Conservation (phyloP, 2,797 vertebrate genomes). For the Onychomys arenicola region DNA sequence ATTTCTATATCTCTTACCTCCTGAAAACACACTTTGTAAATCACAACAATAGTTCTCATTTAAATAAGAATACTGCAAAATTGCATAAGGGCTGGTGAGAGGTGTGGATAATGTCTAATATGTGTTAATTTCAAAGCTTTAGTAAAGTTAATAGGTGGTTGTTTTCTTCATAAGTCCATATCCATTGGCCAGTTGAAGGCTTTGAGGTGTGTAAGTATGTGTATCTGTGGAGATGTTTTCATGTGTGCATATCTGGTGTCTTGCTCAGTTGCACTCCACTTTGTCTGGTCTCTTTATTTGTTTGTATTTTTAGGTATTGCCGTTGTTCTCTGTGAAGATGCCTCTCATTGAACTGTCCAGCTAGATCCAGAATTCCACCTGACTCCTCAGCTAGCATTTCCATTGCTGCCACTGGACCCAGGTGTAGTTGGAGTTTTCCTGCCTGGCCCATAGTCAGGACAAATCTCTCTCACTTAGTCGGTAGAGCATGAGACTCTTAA, state of each 20-base stretch:
- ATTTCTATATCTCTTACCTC: conserved; percentile 33
- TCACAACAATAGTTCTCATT: background rate
- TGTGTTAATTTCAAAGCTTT: background rate
- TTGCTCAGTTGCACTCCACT: no score
- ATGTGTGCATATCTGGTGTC: background rate
- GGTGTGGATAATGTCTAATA: background rate
- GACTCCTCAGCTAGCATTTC: background rate
- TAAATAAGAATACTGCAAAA: background rate
- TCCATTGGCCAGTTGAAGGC: background rate
- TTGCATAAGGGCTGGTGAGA: background rate
- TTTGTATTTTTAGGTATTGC: background rate
- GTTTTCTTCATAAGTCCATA: background rate
- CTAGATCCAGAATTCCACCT: background rate
- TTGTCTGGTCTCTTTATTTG: no score
- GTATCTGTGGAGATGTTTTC: background rate
- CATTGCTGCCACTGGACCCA: no score
- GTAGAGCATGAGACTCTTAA: no score
- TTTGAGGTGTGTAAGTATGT: background rate
- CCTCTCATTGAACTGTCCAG: background rate
- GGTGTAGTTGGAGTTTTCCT: no score
- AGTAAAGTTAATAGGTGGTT: conserved; percentile 7
- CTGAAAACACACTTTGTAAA: background rate
- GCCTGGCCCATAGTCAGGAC: no score
- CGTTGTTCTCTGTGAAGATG: background rate
- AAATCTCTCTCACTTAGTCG: no score